phyloP scores from a whole-genome alignment of 2,888 invertebrate species.

The Cetonia aurata region DNA sequence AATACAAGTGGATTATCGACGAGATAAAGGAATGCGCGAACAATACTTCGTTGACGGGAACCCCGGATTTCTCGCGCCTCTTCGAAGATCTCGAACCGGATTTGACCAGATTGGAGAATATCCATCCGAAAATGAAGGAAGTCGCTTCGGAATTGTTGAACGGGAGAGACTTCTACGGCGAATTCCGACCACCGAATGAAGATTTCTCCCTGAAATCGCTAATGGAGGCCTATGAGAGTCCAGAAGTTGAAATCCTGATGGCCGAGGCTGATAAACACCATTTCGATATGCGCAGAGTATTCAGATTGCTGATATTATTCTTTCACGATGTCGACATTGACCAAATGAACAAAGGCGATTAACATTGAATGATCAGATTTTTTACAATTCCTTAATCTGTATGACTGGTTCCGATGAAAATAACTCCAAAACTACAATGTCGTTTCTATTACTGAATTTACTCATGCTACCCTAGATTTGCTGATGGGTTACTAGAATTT shows the following conservation, averaged over 20 bases:
- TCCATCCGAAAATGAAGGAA: not conserved
- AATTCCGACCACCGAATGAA: not conserved
- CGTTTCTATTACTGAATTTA: too few species aligned
- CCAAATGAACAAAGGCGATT: not conserved
- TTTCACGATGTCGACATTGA: not conserved
- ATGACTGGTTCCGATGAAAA: too few species aligned
- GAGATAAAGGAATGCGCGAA: not conserved
- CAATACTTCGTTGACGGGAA: not conserved
- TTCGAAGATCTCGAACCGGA: not conserved
- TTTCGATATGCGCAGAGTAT: not conserved
- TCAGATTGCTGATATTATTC: constrained; percentile 3
- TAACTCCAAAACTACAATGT: too few species aligned
- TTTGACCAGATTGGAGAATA: not conserved
- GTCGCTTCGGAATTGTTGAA: not conserved
- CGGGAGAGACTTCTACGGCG: not conserved
- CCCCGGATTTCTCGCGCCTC: not conserved
- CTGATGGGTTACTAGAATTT: too few species aligned
- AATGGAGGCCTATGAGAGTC: not conserved
- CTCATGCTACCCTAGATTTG: too few species aligned
- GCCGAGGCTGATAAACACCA: not conserved
- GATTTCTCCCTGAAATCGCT: not conserved
- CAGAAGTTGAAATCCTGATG: not conserved
- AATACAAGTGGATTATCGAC: too few species aligned
- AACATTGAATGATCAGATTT: too few species aligned
- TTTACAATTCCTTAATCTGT: too few species aligned